Evolutionary conservation across 1,140 invertebrate genomes (phyloP).

Genomic region (Tigriopus japonicus): DNA sequence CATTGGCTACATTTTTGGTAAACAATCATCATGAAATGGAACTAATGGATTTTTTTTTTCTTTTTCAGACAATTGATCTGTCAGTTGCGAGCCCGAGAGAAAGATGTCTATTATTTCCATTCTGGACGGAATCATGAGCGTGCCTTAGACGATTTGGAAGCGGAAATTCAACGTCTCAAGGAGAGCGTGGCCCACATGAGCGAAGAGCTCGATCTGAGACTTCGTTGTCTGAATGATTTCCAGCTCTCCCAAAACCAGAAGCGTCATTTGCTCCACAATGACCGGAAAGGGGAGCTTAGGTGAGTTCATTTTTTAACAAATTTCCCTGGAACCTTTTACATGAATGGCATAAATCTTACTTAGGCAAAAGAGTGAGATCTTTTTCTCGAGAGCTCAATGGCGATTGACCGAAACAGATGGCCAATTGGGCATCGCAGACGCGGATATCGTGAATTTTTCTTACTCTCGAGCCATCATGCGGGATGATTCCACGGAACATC

Average conservation of each 20-base stretch:
- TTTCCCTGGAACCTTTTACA: too few relatives aligned
- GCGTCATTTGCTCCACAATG: background rate
- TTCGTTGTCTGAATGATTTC: constrained; percentile 67
- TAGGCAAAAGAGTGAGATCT: constrained; percentile 77
- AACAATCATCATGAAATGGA: background rate
- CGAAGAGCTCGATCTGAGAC: constrained; percentile 81
- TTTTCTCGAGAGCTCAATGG: constrained; percentile 98
- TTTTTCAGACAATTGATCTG: constrained; percentile 39
- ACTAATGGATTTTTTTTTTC: background rate
- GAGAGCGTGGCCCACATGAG: constrained; percentile 61
- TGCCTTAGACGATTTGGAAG: constrained; percentile 14
- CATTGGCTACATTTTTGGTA: too few relatives aligned
- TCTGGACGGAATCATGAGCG: too few relatives aligned
- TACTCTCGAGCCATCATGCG: constrained; percentile 24
- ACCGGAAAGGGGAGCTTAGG: background rate
- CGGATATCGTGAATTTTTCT: constrained; percentile 86
- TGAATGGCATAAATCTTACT: too few relatives aligned
- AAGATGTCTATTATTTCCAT: constrained; percentile 8
- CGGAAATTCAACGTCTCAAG: constrained; percentile 43
- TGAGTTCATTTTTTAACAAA: too few relatives aligned
- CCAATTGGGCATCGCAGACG: constrained; percentile 85
- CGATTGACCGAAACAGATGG: constrained; percentile 89
- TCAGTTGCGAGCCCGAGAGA: constrained; percentile 39
- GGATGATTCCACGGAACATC: constrained; percentile 43
- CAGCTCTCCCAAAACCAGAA: background rate